Evolutionary conservation across 1,140 invertebrate species (phyloP).

Genomic region (Dendrolimus kikuchii): DNA sequence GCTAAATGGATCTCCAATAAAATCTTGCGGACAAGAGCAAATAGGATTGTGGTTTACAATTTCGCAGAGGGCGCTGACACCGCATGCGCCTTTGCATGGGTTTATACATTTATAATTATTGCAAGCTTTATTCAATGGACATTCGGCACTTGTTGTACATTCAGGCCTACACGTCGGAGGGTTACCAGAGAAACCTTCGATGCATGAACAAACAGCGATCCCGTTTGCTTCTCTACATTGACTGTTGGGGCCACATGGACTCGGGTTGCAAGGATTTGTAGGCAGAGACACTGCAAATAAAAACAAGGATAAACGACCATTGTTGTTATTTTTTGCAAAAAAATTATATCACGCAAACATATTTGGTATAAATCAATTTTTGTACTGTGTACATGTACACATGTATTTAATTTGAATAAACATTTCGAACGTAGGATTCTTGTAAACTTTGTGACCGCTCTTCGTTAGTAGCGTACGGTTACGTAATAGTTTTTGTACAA

Average conservation of each 20-base stretch:
- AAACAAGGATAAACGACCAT: conserved; percentile 15
- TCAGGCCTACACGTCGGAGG: conserved; percentile 80
- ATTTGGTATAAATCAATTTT: too few relatives aligned
- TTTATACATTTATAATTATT: conserved; percentile 79
- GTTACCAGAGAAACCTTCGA: conserved; percentile 77
- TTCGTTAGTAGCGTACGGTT: too few relatives aligned
- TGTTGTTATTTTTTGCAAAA: too few relatives aligned
- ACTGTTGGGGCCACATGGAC: conserved; percentile 80
- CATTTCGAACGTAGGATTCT: too few relatives aligned
- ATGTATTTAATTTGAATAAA: too few relatives aligned
- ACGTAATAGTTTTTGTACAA: too few relatives aligned
- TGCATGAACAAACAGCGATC: conserved; percentile 79
- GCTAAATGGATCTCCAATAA: conserved; percentile 81
- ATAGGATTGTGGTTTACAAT: conserved; percentile 77
- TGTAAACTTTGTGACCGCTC: too few relatives aligned
- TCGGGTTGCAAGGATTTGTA: conserved; percentile 74
- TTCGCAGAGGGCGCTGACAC: conserved; percentile 75
- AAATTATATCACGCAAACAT: too few relatives aligned
- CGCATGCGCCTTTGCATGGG: conserved; percentile 81
- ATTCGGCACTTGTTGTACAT: conserved; percentile 79
- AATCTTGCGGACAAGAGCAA: conserved; percentile 78
- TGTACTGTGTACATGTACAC: too few relatives aligned
- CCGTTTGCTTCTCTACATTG: conserved; percentile 76
- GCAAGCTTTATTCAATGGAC: conserved; percentile 75
- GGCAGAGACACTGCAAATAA: conserved; percentile 60